phyloP scores from a whole-genome alignment of 2,797 vertebrate species.

The Astyanax mexicanus region DNA sequence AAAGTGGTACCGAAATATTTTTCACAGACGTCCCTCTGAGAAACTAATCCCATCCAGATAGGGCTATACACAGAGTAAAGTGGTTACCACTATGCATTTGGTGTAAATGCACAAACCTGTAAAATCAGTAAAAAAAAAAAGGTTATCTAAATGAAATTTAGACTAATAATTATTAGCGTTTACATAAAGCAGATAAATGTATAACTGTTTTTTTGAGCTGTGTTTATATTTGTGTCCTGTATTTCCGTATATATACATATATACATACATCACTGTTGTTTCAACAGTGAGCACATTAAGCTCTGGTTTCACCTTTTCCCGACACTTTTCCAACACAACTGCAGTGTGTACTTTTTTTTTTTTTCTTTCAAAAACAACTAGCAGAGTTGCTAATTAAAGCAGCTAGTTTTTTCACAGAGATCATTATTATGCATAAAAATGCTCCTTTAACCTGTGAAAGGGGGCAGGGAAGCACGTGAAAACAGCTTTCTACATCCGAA shows the following conservation, averaged over 20 bases:
- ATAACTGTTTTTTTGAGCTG: too few relatives aligned
- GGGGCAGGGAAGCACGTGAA: conserved; percentile 24
- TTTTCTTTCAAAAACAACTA: conserved; percentile 34
- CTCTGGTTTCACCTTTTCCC: conserved; percentile 21
- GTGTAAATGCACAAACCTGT: too few relatives aligned
- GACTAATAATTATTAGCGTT: neutral
- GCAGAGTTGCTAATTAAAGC: conserved; percentile 52
- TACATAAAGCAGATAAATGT: neutral
- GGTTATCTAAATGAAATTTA: too few relatives aligned
- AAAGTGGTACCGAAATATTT: too few relatives aligned
- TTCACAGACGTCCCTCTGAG: too few relatives aligned
- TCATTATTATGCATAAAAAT: conserved; percentile 54
- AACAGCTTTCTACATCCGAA: conserved; percentile 47
- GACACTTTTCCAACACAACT: conserved; percentile 34
- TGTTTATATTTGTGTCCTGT: neutral
- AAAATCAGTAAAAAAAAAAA: too few relatives aligned
- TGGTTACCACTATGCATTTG: too few relatives aligned
- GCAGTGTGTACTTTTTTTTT: conserved; percentile 8
- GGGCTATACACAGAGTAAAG: too few relatives aligned
- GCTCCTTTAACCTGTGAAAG: conserved; percentile 51
- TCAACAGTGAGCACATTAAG: neutral
- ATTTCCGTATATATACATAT: neutral
- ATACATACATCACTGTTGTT: too few relatives aligned
- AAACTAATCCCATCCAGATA: too few relatives aligned
- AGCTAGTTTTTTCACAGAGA: conserved; percentile 37